phyloP scores from a whole-genome alignment of 2,113 vertebrate genomes.

The Apteryx mantelli region DNA sequence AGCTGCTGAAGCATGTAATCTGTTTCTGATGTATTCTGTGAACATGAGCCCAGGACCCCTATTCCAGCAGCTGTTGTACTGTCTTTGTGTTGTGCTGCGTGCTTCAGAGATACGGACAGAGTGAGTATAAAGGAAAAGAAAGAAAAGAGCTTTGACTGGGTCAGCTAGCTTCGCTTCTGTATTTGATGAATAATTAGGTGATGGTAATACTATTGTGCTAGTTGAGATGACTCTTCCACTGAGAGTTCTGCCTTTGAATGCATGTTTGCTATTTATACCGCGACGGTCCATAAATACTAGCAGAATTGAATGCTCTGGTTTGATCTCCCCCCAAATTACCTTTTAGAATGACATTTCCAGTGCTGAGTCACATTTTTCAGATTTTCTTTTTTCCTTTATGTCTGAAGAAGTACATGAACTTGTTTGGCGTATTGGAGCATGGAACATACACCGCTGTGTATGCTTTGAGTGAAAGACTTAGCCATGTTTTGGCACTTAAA shows the following conservation, averaged over 20 bases:
- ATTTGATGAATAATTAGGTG: background rate
- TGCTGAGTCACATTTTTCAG: background rate
- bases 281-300: background rate
- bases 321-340: background rate
- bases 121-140: background rate
- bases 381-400: fast-evolving
- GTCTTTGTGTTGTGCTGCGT: background rate
- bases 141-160: background rate
- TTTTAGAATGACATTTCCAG: background rate
- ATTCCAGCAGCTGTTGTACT: background rate
- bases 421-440: background rate
- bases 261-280: background rate
- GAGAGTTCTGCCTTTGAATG: background rate
- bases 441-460: background rate
- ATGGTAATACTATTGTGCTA: background rate
- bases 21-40: conserved; percentile 31
- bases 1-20: conserved; percentile 61
- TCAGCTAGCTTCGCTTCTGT: conserved; percentile 4
- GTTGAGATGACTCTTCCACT: background rate
- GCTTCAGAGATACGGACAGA: background rate
- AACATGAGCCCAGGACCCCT: background rate
- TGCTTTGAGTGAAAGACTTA: background rate
- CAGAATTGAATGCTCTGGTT: background rate
- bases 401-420: background rate
- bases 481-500: background rate